Evolutionary conservation across 2,113 vertebrate species (phyloP).

Genomic region (Barbus barbus): DNA sequence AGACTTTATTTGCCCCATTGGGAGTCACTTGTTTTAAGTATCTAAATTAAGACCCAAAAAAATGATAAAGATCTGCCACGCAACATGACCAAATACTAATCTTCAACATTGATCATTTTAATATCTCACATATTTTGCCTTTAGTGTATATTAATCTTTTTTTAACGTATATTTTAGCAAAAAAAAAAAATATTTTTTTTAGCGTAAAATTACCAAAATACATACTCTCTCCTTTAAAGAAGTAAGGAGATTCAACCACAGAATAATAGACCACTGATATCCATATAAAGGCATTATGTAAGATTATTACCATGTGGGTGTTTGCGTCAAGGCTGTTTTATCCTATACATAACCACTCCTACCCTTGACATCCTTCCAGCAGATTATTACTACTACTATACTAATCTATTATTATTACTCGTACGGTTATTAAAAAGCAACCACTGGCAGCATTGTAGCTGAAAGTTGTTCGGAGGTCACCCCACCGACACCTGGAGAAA

Average conservation of each 20-base stretch:
- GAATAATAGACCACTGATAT: conserved; percentile 2
- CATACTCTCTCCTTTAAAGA: not conserved
- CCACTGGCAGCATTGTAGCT: conserved; percentile 28
- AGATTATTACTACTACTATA: not conserved
- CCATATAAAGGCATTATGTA: conserved; percentile 18
- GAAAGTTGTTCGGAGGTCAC: not conserved
- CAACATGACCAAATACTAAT: too few species aligned
- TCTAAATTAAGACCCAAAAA: not conserved
- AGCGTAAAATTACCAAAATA: not conserved
- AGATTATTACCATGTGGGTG: conserved; percentile 16
- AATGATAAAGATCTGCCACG: too few species aligned
- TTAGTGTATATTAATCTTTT: not conserved
- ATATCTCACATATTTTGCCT: not conserved
- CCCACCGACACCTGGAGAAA: not conserved
- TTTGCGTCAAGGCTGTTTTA: not conserved
- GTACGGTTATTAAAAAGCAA: not conserved
- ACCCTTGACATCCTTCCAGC: not conserved
- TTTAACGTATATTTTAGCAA: not conserved
- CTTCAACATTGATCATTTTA: not conserved
- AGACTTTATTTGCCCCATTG: not conserved
- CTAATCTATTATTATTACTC: conserved; percentile 12
- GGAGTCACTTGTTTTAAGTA: not conserved
- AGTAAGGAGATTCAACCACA: not conserved
- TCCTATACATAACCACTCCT: not conserved
- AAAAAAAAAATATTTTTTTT: not conserved